Evolutionary conservation across 2,888 invertebrate species (phyloP), one percentile per base, ranked within the genome.

Genomic region (Lasioglossum figueresi): DNA sequence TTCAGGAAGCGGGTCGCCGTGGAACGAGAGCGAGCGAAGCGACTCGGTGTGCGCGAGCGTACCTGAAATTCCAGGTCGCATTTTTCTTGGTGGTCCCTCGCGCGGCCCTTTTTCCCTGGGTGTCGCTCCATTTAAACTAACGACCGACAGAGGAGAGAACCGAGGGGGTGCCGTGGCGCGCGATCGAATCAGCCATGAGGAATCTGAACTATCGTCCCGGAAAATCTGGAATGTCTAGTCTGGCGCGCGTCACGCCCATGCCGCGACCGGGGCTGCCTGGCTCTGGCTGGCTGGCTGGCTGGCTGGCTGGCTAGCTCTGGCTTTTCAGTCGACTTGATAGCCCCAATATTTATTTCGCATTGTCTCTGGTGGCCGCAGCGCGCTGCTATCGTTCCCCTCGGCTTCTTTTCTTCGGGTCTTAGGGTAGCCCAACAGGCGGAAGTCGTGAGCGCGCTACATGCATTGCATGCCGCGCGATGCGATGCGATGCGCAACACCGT

Each of bases 291-390:
- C 34, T 68, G 37, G 31, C 63, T 63, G 63, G 63, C 59, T 63
- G 12, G 68, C 34, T 68, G 37, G 31, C 31, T 16, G 63, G 63
- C 63, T 43, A 27, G 63, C 34, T n/a, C 77, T 52, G 75, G 75
- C 76, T 86, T 86, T 86, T 85, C 86, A 82, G 68, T 59, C 23
- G 70, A 52, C 77, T 90, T 75, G 83, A 83, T 84, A 83, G 88
- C 79, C 84, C 85, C 89, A 88, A 91, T 88, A 88, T 91, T 90
- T 91, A 91, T 91, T 86, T 88, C 89, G 89, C 90, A 84, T 88
- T 91, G 90, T 82, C 83, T 78, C 82, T 68, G 77, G 63, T 56
- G 56, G n/a, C 56, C 56, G 56, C 56, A 63, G 31, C 76, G 73
- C 80, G 72, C 82, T 83, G 72, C 82, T 83, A 83, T 82, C 84